phyloP scores from a whole-genome alignment of 2,797 vertebrate genomes.

The Jordanella pulchra region DNA sequence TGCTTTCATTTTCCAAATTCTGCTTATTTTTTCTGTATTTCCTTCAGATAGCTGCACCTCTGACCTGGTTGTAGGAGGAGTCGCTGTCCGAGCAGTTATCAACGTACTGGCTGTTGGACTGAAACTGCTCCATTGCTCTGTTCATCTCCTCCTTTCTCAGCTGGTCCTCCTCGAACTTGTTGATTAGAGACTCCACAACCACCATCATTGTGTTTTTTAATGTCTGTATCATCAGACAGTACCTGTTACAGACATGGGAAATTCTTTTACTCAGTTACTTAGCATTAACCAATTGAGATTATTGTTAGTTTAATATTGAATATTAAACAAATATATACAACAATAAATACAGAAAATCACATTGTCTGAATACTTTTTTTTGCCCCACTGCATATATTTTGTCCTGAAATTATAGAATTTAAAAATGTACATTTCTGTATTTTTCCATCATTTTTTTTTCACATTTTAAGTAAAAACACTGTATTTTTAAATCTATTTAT shows the following conservation, averaged over 20 bases:
- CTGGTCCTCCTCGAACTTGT: conserved; percentile 91
- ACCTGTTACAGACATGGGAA: conserved; percentile 75
- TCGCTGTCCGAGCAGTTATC: conserved; percentile 96
- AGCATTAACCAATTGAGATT: neutral
- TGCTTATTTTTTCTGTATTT: neutral
- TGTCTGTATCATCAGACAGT: conserved; percentile 90
- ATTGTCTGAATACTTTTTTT: no score
- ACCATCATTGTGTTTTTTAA: conserved; percentile 89
- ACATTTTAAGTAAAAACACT: neutral
- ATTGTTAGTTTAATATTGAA: no score
- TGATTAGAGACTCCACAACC: conserved; percentile 89
- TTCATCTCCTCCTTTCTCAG: conserved; percentile 82
- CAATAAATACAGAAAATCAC: no score
- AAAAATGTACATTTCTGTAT: no score
- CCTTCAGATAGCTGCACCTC: neutral
- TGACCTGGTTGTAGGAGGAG: conserved; percentile 93
- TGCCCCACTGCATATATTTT: no score
- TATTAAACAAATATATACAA: no score
- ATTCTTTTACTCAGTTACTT: neutral
- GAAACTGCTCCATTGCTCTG: conserved; percentile 76
- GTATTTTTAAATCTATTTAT: neutral
- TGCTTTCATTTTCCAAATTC: no score
- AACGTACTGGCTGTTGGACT: conserved; percentile 76
- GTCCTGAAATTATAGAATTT: no score
- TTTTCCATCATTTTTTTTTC: neutral